These are phyloP conservation scores for Pseudochaenichthys georgianus DNA, from an alignment of 2,797 vertebrate genomes.

Conservation along the genomic window DNA sequence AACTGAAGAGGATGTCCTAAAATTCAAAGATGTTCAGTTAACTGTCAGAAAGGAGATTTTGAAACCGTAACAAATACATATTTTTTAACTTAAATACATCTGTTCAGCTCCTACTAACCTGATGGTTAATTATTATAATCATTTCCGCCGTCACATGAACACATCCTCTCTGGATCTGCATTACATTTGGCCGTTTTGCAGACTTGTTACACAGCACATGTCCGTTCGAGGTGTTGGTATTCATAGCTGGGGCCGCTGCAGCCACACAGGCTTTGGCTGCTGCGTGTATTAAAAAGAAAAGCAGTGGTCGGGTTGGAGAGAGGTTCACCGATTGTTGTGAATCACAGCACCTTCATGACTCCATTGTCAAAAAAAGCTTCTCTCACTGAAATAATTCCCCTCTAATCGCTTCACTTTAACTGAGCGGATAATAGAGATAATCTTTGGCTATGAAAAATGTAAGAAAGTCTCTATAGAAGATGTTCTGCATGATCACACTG, in stretches of 20 bases:
- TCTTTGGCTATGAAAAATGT: constrained; percentile 23
- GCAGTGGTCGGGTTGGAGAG: constrained; percentile 38
- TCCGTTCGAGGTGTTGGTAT: constrained; percentile 70
- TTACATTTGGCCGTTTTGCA: constrained; percentile 42
- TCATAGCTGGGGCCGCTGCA: constrained; percentile 66
- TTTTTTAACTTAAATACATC: neutral
- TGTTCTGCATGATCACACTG: constrained; percentile 37
- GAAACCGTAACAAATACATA: too few species aligned
- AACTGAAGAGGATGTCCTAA: too few species aligned
- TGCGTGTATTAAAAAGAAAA: constrained; percentile 60
- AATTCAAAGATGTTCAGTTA: too few species aligned
- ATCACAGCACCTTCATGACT: constrained; percentile 48
- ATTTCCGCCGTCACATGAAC: constrained; percentile 7
- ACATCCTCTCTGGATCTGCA: neutral
- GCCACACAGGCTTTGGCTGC: constrained; percentile 67
- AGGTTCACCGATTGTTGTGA: constrained; percentile 55
- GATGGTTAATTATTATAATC: constrained; percentile 17
- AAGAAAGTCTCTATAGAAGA: constrained; percentile 38
- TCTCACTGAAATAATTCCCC: constrained; percentile 19
- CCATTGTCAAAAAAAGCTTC: constrained; percentile 34
- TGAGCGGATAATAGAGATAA: constrained; percentile 22
- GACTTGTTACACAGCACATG: constrained; percentile 63
- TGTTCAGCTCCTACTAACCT: constrained; percentile 5
- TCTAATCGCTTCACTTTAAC: constrained; percentile 23
- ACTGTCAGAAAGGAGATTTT: too few species aligned